These are phyloP conservation scores for Tetrax tetrax DNA, from an alignment of 2,113 vertebrate species.

Conservation along the genomic window DNA sequence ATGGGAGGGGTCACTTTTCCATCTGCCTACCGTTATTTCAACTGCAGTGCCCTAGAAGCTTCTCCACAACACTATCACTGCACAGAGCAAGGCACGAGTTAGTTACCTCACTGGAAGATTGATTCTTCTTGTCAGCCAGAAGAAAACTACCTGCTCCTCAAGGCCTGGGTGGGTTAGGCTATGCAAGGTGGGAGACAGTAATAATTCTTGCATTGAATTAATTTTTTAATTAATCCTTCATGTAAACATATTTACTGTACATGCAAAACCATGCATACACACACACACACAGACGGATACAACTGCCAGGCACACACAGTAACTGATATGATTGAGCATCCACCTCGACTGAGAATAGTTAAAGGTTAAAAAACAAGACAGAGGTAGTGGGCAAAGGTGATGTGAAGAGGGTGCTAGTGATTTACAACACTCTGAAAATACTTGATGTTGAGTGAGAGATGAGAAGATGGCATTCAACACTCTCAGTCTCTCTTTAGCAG, in stretches of 20 bases:
- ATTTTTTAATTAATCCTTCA: not conserved
- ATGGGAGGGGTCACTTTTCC: not conserved
- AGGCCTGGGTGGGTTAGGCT: not conserved
- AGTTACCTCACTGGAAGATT: not conserved
- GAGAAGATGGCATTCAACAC: not conserved
- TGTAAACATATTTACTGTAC: not conserved
- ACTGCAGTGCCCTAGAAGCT: not conserved
- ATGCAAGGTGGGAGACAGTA: not conserved
- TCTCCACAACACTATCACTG: not conserved
- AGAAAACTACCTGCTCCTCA: not conserved
- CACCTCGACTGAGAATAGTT: not conserved
- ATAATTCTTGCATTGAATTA: not conserved
- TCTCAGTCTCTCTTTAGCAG: not conserved
- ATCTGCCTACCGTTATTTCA: not conserved
- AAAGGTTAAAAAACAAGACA: not conserved
- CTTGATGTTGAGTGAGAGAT: not conserved
- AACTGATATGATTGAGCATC: not conserved
- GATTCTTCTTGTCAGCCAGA: not conserved
- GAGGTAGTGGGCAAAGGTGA: not conserved
- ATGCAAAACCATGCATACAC: not conserved
- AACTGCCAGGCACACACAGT: not conserved
- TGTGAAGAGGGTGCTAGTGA: not conserved
- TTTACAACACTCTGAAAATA: not conserved
- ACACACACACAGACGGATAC: not conserved
- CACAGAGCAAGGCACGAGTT: not conserved